Evolutionary conservation across 2,888 invertebrate genomes (phyloP).

Genomic region (Argyresthia albistria): DNA sequence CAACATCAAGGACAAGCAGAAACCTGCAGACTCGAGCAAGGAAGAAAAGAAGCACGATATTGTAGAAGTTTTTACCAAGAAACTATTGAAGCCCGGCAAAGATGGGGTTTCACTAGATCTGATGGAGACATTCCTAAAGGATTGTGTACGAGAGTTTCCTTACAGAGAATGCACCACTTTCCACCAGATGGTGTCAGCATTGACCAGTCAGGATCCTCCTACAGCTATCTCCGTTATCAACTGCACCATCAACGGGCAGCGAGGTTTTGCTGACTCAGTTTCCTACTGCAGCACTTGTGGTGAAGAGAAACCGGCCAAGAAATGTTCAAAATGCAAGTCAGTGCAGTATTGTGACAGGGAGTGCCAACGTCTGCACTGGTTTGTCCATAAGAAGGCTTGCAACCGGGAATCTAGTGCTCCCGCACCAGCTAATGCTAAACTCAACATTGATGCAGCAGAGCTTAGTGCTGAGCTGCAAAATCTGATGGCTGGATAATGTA

Average conservation of each 20-base stretch:
- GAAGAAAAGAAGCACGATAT: slow-evolving; percentile 76
- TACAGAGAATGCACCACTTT: slow-evolving; percentile 92
- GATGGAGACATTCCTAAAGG: slow-evolving; percentile 84
- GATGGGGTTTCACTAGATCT: slow-evolving; percentile 76
- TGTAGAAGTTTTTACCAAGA: slow-evolving; percentile 82
- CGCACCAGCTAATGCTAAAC: slow-evolving; percentile 27
- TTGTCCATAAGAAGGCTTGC: slow-evolving; percentile 90
- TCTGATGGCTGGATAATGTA: slow-evolving; percentile 31
- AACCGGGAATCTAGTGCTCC: slow-evolving; percentile 72
- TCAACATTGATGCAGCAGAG: slow-evolving; percentile 54
- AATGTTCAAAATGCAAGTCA: slow-evolving; percentile 94
- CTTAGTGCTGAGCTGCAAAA: slow-evolving; percentile 66
- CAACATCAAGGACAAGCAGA: slow-evolving; percentile 78
- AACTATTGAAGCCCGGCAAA: slow-evolving; percentile 82
- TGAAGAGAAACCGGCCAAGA: slow-evolving; percentile 90
- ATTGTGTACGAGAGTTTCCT: slow-evolving; percentile 91
- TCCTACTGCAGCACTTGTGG: slow-evolving; percentile 88
- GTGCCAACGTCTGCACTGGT: slow-evolving; percentile 96
- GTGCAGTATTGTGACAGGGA: slow-evolving; percentile 95
- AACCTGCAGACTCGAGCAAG: slow-evolving; percentile 57
- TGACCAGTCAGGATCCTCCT: slow-evolving; percentile 82
- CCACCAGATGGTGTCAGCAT: slow-evolving; percentile 84
- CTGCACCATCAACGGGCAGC: slow-evolving; percentile 90
- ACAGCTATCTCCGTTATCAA: slow-evolving; percentile 80
- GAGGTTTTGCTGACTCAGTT: slow-evolving; percentile 81